Evolutionary conservation across 2,113 vertebrate genomes (phyloP), one percentile per base, ranked within the genome.

Genomic region (Podarcis muralis): DNA sequence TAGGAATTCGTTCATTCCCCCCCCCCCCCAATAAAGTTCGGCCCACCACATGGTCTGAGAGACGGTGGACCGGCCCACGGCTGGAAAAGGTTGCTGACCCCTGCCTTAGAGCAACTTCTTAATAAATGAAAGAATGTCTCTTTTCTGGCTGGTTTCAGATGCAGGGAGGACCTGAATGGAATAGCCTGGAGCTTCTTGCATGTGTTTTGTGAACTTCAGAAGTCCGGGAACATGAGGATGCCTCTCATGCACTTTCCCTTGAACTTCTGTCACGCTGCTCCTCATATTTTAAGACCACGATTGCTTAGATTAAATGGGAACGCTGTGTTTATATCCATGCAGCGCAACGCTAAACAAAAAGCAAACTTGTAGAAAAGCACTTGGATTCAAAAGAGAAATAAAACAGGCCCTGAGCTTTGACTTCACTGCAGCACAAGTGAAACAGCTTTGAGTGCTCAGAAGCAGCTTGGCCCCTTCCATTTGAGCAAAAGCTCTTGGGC

Each of bases 251-350:
- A 37, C 80, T 93, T 92, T 93, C 62, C 40, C 72, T 91, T 87
- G 83, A 94, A 92, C 43, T 2, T 92, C 80, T 87, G 48, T 84
- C 66, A 69, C 75, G 89, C 16, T 65, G 72, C 95, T 96, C 96
- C 94, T 95, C 93, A 91, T 86, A 93, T 94, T 88, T 91, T 92
- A 94, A 96, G 93, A 65, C 8, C 86, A 65, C 27, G 13, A 53
- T 90, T 95, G 90, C 96, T 97, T 96, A 95, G 87, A 96, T 91
- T 95, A 88, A 93, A 81, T 80, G 85, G 72, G 86, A 95, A 95
- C 90, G 37, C 78, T 94, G 77, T 95, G 94, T 96, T 97, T 97
- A 96, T 89, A 65, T 90, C 91, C 93, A 89, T 90, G 87, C 27
- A 80, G 86, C 22, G 0, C 48, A 95, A 85, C 59, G 84, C 84